Conservation (phyloP, 2,113 vertebrate species). For the Peromyscus californicus region DNA sequence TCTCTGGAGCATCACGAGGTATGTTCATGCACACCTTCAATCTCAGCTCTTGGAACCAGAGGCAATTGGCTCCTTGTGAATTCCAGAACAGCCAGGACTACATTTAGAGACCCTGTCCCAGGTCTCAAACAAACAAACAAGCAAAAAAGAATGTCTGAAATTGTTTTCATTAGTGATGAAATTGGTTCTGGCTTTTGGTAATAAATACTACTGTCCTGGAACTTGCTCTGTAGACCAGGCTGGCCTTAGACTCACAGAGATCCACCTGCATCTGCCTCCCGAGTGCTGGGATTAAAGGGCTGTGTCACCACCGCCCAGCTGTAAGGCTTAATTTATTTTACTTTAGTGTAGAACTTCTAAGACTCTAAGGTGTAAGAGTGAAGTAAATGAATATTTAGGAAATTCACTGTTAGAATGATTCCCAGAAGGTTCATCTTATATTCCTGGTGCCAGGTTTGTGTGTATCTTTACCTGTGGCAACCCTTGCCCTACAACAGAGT, state of each 20-base stretch:
- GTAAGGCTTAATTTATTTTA: conserved; percentile 2
- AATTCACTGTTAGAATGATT: conserved; percentile 19
- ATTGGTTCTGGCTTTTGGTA: background rate
- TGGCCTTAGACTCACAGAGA: too few relatives aligned
- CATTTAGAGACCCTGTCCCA: background rate
- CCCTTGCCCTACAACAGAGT: background rate
- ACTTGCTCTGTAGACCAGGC: too few relatives aligned
- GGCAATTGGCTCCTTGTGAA: background rate
- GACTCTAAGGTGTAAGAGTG: background rate
- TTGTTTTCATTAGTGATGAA: background rate
- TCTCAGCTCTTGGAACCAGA: background rate
- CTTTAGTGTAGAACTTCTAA: background rate
- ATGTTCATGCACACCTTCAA: background rate
- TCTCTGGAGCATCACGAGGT: conserved; percentile 2
- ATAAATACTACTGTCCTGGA: background rate
- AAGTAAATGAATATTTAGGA: conserved; percentile 4
- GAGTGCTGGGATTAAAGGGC: too few relatives aligned
- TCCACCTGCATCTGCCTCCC: too few relatives aligned
- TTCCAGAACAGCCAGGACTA: background rate
- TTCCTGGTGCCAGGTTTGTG: background rate
- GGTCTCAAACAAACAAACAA: background rate
- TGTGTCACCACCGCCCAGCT: too few relatives aligned
- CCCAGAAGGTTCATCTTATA: background rate
- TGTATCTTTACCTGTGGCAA: background rate
- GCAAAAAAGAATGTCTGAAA: background rate